Base-by-base conservation (phyloP, 2,888 invertebrate genomes). In the Epinotia bilunana region DNA sequence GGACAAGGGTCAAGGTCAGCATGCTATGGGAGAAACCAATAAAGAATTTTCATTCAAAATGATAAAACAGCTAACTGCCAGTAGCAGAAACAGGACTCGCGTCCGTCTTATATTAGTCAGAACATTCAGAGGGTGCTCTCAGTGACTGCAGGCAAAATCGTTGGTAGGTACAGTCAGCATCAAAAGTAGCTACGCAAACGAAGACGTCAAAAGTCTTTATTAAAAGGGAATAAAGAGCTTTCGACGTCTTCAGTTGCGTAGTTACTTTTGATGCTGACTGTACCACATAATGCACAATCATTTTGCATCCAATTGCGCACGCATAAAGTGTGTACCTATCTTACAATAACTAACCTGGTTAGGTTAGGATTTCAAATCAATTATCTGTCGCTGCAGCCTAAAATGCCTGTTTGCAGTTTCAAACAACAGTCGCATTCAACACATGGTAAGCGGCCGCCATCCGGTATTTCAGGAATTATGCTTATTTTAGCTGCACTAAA, bases 391-490 rank as follows among this genome's bases (percentile, higher is more conserved):
- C 33, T 55, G 16, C 18, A 16, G 58, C 23, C 68, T 58, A 43
- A 57, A 68, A 68, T 43, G 23, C 16, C 18, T 3, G 43, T 58
- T 68, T 57, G 53, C 57, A 43, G 72, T 64, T 20, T 53, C 39
- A 55, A 74, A 63, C 23, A 16, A 57, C 63, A 43, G n/a, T 58
- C 39, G 23, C 18, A 64, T 70, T 49, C 46, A 43, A 69, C 64
- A 70, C 57, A 69, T 60, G 69, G 70, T 57, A 57, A 69, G 68
- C 39, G 39, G 39, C 73, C 46, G 62, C 63, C 61, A 57, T 57
- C 53, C 43, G 68, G 74, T 60, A 70, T 74, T 70, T 60, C 49
- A 70, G 74, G 70, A 63, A 70, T 62, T 68, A 73, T 62, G 74
- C 74, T 60, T 58, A 64, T 70, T 74, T 60, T 64, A 64, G 65